Base-by-base conservation (phyloP, 2,113 vertebrate genomes). In the Calonectris borealis region DNA sequence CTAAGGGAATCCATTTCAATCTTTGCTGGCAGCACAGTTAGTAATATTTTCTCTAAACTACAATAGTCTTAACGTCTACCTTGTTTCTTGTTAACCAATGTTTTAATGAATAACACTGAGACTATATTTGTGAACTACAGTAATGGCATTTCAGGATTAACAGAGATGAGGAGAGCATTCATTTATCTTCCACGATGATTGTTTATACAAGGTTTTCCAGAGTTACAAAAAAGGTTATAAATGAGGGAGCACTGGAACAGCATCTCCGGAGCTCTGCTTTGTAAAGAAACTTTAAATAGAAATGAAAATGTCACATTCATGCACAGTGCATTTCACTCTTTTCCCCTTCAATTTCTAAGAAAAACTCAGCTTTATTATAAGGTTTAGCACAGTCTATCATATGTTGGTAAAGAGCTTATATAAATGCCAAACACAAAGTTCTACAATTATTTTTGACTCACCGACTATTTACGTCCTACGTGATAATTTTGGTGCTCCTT, bases 281-380 rank as follows among this genome's bases (percentile, higher is more conserved):
- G 36, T 91, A 66, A 80, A 95, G 64, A 61, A 91, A 82, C 26
- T 93, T 94, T 89, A 83, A 97, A 95, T 69, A 94, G 61, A 94
- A 97, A 94, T 62, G 27, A 95, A 97, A 96, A 96, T 95, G 81
- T 96, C 86, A 86, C 52, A 68, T 89, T 90, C 34, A 55, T 69
- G 64, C 19, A 78, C n/a, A 62, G 17, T 38, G 14, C 18, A 69
- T 90, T 96, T 93, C 70, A 89, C 27, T 81, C 42, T 42, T 57
- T 71, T 22, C 31, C 19, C 15, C 46, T 88, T 92, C 86, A 94
- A 86, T 96, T 96, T 91, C 69, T 54, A 73, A 80, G n/a, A 65
- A 88, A 93, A 83, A 15, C 9, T 75, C 66, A 55, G 32, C 17
- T 95, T 93, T 95, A 73, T 95, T 93, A 32, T 46, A 82, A 78